Evolutionary conservation across 1,140 invertebrate species (phyloP), one percentile per base, ranked within the genome.

Genomic region (Coenobita brevimanus): DNA sequence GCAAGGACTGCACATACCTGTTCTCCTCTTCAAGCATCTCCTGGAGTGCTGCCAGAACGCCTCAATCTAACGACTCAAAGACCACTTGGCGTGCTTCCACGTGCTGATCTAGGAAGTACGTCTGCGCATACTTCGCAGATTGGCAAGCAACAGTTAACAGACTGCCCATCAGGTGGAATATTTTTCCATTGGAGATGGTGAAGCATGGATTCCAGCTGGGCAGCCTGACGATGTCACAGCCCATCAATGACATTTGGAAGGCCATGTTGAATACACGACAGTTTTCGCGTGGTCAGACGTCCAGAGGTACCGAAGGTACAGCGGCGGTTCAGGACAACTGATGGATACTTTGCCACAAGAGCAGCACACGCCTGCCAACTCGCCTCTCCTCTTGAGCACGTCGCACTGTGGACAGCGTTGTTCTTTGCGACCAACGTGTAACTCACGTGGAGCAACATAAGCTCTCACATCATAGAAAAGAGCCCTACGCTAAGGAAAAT

Each of bases 1-100:
- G 92, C 81, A 94, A 91, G 38, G 90, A 88, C 85, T 81, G 87
- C 85, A 93, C 79, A 41, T 91, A 91, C 71, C 71, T 57, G 90
- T 92, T 93, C 57, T 92, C n/a, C n/a, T n/a, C n/a, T n/a, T 69
- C 64, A 27, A 69, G 24, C 64, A 69, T 69, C 8, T 69, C 64
- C 64, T 69, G 64, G 13, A 69, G 8, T 8, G 8, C 64, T 17
- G 8, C 24, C 64, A 69, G 64, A 13, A 69, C 27, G 24, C 64
- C 8, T 17, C 17, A 27, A 17, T 30, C 27, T 13, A 69, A 27
- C 27, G 64, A 69, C 8, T 30, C 8, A 27, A 69, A 69, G 6
- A 69, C 27, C 64, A 27, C 64, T 24, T 69, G 64, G 17, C 64
- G 64, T 10, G 64, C 64, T 24, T 69, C 64, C 64, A 69, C 64